Conservation (phyloP, 2,113 vertebrate species). For the Pampusana beccarii region DNA sequence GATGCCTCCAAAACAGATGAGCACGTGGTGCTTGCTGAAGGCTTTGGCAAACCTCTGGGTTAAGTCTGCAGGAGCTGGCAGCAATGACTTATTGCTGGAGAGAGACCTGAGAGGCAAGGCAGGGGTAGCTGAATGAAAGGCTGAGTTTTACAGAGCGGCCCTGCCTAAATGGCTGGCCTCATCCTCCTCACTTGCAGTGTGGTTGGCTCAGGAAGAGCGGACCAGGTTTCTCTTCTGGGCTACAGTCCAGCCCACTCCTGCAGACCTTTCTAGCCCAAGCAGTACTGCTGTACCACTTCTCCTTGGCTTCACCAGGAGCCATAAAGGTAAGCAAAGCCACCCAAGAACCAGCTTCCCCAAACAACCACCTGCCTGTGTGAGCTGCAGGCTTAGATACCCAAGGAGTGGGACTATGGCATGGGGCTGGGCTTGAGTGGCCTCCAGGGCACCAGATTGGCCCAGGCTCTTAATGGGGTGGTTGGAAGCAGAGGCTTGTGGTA, state of each 20-base stretch:
- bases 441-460: not conserved
- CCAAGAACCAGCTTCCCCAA: not conserved
- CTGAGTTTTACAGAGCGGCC: not conserved
- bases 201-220: not conserved
- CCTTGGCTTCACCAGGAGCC: not conserved
- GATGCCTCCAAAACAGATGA: not conserved
- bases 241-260: not conserved
- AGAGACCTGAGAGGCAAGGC: not conserved
- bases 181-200: not conserved
- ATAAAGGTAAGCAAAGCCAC: not conserved
- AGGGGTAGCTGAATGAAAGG: not conserved
- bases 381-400: not conserved
- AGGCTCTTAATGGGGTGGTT: not conserved
- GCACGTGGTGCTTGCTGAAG: not conserved
- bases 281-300: not conserved
- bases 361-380: not conserved
- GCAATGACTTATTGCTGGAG: not conserved
- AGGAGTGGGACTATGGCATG: not conserved
- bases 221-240: not conserved
- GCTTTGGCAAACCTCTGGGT: not conserved
- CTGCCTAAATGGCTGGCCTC: not conserved
- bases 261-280: not conserved
- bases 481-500: not conserved
- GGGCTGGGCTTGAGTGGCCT: not conserved
- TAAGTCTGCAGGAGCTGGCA: not conserved